Conservation (phyloP, 1,140 invertebrate species). For the Epicauta chinensis region DNA sequence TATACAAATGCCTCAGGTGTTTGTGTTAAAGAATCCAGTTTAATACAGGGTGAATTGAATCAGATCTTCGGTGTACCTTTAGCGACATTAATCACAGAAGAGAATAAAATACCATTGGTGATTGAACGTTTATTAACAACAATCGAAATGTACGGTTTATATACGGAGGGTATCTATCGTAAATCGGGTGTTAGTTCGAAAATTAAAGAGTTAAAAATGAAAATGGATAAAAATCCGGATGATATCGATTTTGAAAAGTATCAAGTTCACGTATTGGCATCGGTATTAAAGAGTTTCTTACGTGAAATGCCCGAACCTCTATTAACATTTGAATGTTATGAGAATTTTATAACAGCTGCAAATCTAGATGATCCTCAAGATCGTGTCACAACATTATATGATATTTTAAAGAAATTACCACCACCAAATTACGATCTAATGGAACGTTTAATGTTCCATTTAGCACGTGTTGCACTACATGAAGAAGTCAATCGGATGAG, state of each 20-base stretch:
- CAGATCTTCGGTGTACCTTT: conserved; percentile 75
- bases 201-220: conserved; percentile 64
- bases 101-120: conserved; percentile 72
- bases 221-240: conserved; percentile 67
- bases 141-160: conserved; percentile 88
- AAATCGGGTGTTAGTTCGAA: conserved; percentile 84
- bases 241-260: conserved; percentile 65
- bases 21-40: conserved; percentile 52
- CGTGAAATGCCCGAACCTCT: conserved; percentile 90
- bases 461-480: conserved; percentile 80
- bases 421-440: conserved; percentile 85
- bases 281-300: conserved; percentile 88
- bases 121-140: conserved; percentile 81
- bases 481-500: conserved; percentile 91
- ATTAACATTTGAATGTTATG: conserved; percentile 88
- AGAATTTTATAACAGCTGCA: conserved; percentile 84
- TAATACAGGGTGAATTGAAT: conserved; percentile 47
- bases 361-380: conserved; percentile 77
- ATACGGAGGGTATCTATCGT: conserved; percentile 88
- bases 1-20: conserved; percentile 60
- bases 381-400: conserved; percentile 74
- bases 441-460: conserved; percentile 88
- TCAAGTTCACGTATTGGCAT: conserved; percentile 81
- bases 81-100: conserved; percentile 63
- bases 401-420: conserved; percentile 83